Base-by-base conservation (phyloP, 2,797 vertebrate species). In the Mastacembelus armatus region DNA sequence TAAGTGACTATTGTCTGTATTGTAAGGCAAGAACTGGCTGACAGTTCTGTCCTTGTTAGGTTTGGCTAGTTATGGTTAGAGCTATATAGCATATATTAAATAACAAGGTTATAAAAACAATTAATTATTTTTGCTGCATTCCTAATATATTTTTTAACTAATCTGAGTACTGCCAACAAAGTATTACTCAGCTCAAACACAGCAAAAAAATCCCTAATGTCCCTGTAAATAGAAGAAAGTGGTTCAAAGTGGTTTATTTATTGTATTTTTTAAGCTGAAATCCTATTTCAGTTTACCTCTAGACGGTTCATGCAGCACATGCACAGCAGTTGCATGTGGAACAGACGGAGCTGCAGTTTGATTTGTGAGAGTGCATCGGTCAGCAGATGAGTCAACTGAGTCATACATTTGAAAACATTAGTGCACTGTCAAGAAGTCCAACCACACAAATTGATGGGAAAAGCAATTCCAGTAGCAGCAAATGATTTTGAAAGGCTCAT, bases 1-100 rank as follows among this genome's bases (percentile, higher is more conserved):
- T 62, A 77, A 42, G 63, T 70, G 66, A 29, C 58, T 51, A 44
- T 79, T 78, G 77, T 82, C 27, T 65, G 62, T 38, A 59, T 61
- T 76, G 27, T 60, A 47, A 73, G 47, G 27, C 49, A 26, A 52
- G 10, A 30, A 16, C 66, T 44, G 36, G 14, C 64, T 58, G 56
- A 73, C 36, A 51, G 64, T 33, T 70, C 18, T 69, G 27, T 71
- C 50, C 62, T 75, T 40, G 52, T 74, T 76, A 76, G 11, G 35
- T 56, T 66, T 9, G 33, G 22, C 36, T 29, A 27, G 32, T 43
- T 70, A 66, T 29, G 59, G 16, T 47, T 36, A 70, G 56, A 68
- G 48, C 15, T 38, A 32, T 36, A 39, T 19, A 59, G 79, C 50
- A 52, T 45, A 74, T 73, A 45, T 72, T 24, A 79, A 56, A 62